phyloP scores from a whole-genome alignment of 1,140 invertebrate genomes.

The Chrysoperla carnea region DNA sequence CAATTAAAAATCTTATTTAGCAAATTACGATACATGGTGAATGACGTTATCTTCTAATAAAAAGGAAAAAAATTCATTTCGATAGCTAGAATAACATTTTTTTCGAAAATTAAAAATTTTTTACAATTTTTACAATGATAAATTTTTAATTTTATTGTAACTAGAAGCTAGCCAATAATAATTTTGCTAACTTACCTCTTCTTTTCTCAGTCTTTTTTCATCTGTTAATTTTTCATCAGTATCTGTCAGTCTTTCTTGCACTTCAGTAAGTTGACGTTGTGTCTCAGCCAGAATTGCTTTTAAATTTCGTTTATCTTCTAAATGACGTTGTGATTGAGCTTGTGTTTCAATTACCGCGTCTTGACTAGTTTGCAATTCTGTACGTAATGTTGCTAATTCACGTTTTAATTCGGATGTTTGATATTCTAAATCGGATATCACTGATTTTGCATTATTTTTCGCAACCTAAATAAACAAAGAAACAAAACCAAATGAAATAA shows the following conservation, averaged over 20 bases:
- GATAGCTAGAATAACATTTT: no score
- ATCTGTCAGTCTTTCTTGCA: conserved; percentile 29
- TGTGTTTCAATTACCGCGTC: conserved; percentile 51
- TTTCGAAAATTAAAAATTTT: no score
- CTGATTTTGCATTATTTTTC: conserved; percentile 65
- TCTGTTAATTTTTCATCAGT: conserved; percentile 37
- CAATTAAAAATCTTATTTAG: no score
- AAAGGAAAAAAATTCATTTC: no score
- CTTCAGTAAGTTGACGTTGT: conserved; percentile 44
- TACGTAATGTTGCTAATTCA: conserved; percentile 47
- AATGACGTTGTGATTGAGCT: conserved; percentile 45
- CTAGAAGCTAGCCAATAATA: no score
- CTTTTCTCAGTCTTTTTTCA: conserved; percentile 33
- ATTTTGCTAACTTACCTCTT: conserved; percentile 36
- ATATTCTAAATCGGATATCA: conserved; percentile 62
- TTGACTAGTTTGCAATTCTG: conserved; percentile 52
- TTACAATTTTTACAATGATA: no score
- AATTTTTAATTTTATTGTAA: no score
- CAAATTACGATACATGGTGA: no score
- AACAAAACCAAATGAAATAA: background rate
- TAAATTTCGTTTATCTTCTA: conserved; percentile 58
- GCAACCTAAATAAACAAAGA: conserved; percentile 28
- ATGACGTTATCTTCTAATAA: no score
- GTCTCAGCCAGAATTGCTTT: conserved; percentile 43
- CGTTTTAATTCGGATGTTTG: conserved; percentile 50